Evolutionary conservation across 2,888 invertebrate genomes (phyloP).

Genomic region (Dugesia japonica): DNA sequence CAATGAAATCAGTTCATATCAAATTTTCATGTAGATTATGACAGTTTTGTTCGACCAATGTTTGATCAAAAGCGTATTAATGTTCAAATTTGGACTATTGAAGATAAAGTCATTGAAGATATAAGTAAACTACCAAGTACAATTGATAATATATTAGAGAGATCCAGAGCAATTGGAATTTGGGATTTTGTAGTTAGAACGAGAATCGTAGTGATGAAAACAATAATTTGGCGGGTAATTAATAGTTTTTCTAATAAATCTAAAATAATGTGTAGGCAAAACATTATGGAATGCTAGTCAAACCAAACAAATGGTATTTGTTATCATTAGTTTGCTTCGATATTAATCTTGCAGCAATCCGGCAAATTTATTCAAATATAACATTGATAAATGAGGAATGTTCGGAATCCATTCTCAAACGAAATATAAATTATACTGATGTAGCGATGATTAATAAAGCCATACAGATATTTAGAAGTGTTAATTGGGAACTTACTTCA

Average conservation of each 20-base stretch:
- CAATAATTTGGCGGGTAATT: not conserved
- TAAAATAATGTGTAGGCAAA: not conserved
- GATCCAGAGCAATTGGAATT: not conserved
- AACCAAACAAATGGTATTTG: not conserved
- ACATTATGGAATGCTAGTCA: not conserved
- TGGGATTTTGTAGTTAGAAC: not conserved
- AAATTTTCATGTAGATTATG: not conserved
- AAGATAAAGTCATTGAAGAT: not conserved
- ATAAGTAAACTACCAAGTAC: not conserved
- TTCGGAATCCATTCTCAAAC: not conserved
- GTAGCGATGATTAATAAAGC: not conserved
- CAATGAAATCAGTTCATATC: no score
- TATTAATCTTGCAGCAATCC: constrained; percentile 1
- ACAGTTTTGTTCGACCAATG: not conserved
- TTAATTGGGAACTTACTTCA: not conserved
- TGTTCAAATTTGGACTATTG: not conserved
- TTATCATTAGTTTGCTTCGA: not conserved
- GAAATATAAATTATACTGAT: not conserved
- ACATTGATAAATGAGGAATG: not conserved
- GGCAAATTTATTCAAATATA: not conserved
- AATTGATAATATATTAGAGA: not conserved
- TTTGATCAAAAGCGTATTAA: not conserved
- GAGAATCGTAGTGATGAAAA: not conserved
- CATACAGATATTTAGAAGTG: not conserved
- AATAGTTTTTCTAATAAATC: not conserved